Percentiles rank a stretch among this genome's conserved stretches.
These are phyloP conservation scores for Phylloscopus trochilus DNA, from an alignment of 2,113 vertebrate species.

Conservation along the genomic window DNA sequence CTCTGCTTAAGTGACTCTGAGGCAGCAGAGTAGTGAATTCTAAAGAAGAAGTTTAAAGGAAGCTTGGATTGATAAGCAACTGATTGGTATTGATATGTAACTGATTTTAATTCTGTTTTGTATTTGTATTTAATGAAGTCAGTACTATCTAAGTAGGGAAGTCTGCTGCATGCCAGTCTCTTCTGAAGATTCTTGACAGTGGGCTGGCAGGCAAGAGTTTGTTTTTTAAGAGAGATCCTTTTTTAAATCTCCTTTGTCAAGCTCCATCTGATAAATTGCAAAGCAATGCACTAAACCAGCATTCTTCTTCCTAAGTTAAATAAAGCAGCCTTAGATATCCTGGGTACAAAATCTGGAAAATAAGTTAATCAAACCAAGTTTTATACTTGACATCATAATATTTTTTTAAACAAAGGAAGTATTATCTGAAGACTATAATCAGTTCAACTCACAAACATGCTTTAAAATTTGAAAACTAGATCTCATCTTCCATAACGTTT, in stretches of 20 bases:
- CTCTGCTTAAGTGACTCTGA: not conserved
- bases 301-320: constrained; percentile 3
- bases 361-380: constrained; percentile 36
- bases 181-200: not conserved
- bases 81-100: not conserved
- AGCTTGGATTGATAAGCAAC: not conserved
- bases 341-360: constrained; percentile 17
- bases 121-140: not conserved
- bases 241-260: constrained; percentile 9
- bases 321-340: constrained; percentile 11
- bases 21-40: not conserved
- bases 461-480: not conserved
- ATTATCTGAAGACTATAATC: not conserved
- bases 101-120: not conserved
- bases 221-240: not conserved
- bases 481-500: not conserved
- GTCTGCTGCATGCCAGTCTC: not conserved
- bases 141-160: not conserved
- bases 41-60: not conserved
- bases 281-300: not conserved
- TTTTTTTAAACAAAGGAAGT: not conserved
- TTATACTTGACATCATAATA: not conserved
- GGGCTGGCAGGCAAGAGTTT: not conserved
- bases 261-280: not conserved
- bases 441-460: not conserved